Conservation (phyloP, 2,797 vertebrate genomes). For the Gymnodraco acuticeps region DNA sequence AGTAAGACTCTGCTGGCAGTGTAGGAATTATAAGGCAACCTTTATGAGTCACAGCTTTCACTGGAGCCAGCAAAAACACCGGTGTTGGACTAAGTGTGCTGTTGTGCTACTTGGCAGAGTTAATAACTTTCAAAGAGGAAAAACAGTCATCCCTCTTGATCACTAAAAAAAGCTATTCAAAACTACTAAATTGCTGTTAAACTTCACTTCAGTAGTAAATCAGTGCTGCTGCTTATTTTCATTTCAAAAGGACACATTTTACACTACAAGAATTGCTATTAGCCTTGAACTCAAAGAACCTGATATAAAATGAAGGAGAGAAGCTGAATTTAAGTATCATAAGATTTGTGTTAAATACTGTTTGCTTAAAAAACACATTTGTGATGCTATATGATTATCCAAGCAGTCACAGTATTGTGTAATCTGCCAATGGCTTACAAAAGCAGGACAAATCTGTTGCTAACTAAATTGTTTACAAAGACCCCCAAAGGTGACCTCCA, state of each 20-base stretch:
- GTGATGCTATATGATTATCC: conserved; percentile 32
- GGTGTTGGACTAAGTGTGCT: conserved; percentile 55
- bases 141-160: conserved; percentile 69
- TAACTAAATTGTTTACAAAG: conserved; percentile 12
- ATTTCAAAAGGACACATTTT: conserved; percentile 25
- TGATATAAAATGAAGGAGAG: conserved; percentile 7
- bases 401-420: conserved; percentile 1
- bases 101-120: conserved; percentile 70
- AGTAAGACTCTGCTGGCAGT: conserved; percentile 53
- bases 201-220: conserved; percentile 50
- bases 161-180: conserved; percentile 57
- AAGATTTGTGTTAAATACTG: conserved; percentile 3
- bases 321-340: conserved; percentile 8
- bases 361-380: conserved; percentile 28
- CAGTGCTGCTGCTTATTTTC: conserved; percentile 31
- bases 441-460: conserved; percentile 24
- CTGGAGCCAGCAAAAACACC: conserved; percentile 70
- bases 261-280: conserved; percentile 16
- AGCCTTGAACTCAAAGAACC: conserved; percentile 12
- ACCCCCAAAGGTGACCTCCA: not conserved
- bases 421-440: conserved; percentile 37
- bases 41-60: conserved; percentile 72
- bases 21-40: conserved; percentile 62
- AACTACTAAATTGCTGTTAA: conserved; percentile 58
- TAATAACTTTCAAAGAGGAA: conserved; percentile 64